Conservation (phyloP, 2,888 invertebrate genomes). For the Heteropelma amictum region DNA sequence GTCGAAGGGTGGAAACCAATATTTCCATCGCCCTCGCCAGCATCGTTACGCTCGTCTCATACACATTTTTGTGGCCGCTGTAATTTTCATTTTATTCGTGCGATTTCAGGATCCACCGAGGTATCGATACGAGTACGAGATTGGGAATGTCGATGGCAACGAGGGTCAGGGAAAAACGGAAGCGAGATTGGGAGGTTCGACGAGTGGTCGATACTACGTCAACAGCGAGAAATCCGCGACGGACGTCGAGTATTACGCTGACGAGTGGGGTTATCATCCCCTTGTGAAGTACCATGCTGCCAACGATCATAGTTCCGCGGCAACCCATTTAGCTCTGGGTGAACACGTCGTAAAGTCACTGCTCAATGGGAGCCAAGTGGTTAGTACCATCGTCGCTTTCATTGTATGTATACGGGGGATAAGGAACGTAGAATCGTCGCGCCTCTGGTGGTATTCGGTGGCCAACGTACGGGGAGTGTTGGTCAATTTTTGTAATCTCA, state of each 20-base stretch:
- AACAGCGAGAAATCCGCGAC: slow-evolving; percentile 65
- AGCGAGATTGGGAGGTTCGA: slow-evolving; percentile 64
- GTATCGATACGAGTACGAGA: slow-evolving; percentile 66
- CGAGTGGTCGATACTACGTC: slow-evolving; percentile 67
- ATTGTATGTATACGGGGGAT: not conserved
- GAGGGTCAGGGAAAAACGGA: slow-evolving; percentile 65
- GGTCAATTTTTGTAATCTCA: too few relatives aligned
- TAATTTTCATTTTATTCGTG: not conserved
- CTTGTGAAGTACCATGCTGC: slow-evolving; percentile 80
- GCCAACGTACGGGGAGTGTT: too few relatives aligned
- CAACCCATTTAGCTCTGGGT: slow-evolving; percentile 80
- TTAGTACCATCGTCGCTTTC: slow-evolving; percentile 54
- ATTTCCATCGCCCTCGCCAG: slow-evolving; percentile 52
- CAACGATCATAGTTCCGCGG: slow-evolving; percentile 79
- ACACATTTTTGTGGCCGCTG: not conserved
- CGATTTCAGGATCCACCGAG: slow-evolving; percentile 62
- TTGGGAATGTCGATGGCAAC: slow-evolving; percentile 59
- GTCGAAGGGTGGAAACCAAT: slow-evolving; percentile 44
- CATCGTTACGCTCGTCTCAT: too few relatives aligned
- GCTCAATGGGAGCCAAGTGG: slow-evolving; percentile 64
- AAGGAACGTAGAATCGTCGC: not conserved
- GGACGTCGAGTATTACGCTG: slow-evolving; percentile 82
- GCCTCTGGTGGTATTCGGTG: not conserved
- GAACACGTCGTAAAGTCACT: slow-evolving; percentile 80
- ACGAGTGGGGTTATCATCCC: slow-evolving; percentile 84